Percentiles rank a stretch among this genome's conserved stretches.
Evolutionary conservation across 2,888 invertebrate species (phyloP).

Genomic region (Pollenia labialis): DNA sequence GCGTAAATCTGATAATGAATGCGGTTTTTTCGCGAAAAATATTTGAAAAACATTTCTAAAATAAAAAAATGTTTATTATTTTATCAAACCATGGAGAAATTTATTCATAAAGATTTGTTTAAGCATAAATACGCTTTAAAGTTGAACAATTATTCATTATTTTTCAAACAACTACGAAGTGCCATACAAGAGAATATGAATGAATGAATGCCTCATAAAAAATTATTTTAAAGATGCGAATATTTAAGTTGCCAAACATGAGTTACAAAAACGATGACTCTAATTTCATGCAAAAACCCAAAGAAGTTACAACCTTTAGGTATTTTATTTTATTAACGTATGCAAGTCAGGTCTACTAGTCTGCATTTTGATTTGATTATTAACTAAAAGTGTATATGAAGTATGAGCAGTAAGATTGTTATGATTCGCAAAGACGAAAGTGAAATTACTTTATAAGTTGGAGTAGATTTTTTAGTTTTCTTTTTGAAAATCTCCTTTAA

Average conservation of each 20-base stretch:
- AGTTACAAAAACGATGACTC: constrained; percentile 19
- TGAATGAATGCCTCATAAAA: constrained; percentile 4
- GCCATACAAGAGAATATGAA: background rate
- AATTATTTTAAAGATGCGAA: constrained; percentile 25
- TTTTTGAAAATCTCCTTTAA: constrained; percentile 26
- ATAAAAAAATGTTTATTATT: constrained; percentile 24
- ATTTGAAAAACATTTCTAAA: constrained; percentile 11
- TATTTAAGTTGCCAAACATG: constrained; percentile 32
- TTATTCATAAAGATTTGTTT: constrained; percentile 27
- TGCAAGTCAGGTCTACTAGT: constrained; percentile 15
- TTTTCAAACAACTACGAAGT: constrained; percentile 10
- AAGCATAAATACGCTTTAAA: constrained; percentile 1
- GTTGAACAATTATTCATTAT: constrained; percentile 4
- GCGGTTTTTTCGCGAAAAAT: constrained; percentile 5
- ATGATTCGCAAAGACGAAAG: constrained; percentile 67
- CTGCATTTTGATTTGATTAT: constrained; percentile 49
- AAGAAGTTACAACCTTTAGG: constrained; percentile 20
- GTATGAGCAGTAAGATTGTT: constrained; percentile 45
- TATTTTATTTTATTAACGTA: constrained; percentile 5
- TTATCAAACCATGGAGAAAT: constrained; percentile 47
- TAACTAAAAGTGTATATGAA: background rate
- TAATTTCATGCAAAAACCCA: constrained; percentile 35
- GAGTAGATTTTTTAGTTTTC: constrained; percentile 16
- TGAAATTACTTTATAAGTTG: constrained; percentile 56
- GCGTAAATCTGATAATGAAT: constrained; percentile 44